Base-by-base conservation (phyloP, 2,113 vertebrate genomes). In the Connochaetes taurinus region DNA sequence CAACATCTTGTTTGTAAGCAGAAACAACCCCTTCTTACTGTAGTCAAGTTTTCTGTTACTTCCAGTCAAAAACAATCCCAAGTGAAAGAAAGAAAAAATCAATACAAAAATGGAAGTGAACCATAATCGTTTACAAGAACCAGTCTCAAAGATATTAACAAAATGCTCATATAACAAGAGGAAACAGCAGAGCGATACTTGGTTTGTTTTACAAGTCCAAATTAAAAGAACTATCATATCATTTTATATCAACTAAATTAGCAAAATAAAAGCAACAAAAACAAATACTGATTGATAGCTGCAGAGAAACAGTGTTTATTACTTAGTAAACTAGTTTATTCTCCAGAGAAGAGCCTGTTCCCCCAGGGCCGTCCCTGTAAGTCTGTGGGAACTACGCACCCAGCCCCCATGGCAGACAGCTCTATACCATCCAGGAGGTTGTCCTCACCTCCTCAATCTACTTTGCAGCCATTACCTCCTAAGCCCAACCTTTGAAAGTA, bases 221-320 rank as follows among this genome's bases (percentile, higher is more conserved):
- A 76, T 67, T 83, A 64, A 80, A 89, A 78, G 62, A 60, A n/a
- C 62, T 47, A 33, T 14, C 19, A 19, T 60, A 74, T 90, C 19
- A 53, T 50, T 93, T 64, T 52, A 45, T 83, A 83, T 55, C 84
- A 67, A 50, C 33, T 92, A 83, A 91, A 52, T 78, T 78, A 84
- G 87, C 14, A 94, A 85, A 96, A 80, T 27, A 67, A 83, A 92
- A 91, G 90, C 36, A 84, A 57, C 40, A 57, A 64, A 94, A 93
- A 53, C 87, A 76, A 86, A 87, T 62, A 36, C 16, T 25, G 29
- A 80, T 33, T 43, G 43, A 25, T 29, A 36, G 29, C 52, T 81
- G 57, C 76, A 91, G 71, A 96, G n/a, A 84, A 91, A 80, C 5
- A 55, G 21, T 87, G 53, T 62, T 90, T 83, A 43, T 76, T 60